A percentile compares a stretch with the other conserved stretches of the same genome.
Evolutionary conservation across 64 coral and sea anemone species (phyloP).

Genomic region (Dendronephthya gigantea): DNA sequence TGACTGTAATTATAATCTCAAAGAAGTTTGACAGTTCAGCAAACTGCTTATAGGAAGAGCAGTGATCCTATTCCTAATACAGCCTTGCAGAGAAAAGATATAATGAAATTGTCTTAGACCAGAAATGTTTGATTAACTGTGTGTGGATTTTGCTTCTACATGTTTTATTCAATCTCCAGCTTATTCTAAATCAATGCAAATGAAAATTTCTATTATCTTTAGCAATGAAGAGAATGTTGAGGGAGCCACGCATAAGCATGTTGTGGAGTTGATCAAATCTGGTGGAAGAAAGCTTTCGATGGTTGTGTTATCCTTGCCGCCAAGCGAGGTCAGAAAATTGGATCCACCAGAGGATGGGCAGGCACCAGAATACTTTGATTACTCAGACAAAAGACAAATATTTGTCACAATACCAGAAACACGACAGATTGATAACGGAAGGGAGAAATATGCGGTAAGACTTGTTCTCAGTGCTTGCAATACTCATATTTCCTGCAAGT

Average conservation of each 20-base stretch:
- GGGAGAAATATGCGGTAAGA: constrained; percentile 1
- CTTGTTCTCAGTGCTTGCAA: background rate
- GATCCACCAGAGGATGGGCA: background rate
- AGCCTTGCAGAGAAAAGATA: too few species aligned
- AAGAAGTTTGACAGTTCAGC: too few species aligned
- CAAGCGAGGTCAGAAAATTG: constrained; percentile 21
- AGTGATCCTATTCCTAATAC: too few species aligned
- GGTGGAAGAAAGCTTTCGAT: constrained; percentile 55
- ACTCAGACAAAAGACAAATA: background rate
- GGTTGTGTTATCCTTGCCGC: constrained; percentile 72
- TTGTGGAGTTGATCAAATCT: constrained; percentile 75
- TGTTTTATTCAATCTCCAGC: too few species aligned
- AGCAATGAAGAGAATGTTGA: constrained; percentile 95
- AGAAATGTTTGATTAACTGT: too few species aligned
- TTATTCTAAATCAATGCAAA: too few species aligned
- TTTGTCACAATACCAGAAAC: constrained; percentile 1
- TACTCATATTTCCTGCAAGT: background rate
- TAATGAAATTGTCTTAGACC: too few species aligned
- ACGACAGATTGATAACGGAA: background rate
- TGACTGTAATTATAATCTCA: too few species aligned
- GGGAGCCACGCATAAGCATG: constrained; percentile 82
- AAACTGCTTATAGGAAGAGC: too few species aligned
- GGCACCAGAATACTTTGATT: constrained; percentile 13
- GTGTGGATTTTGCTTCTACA: too few species aligned
- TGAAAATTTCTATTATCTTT: background rate